Evolutionary conservation across 2,888 invertebrate genomes (phyloP).

Genomic region (Lomographa bimaculata): DNA sequence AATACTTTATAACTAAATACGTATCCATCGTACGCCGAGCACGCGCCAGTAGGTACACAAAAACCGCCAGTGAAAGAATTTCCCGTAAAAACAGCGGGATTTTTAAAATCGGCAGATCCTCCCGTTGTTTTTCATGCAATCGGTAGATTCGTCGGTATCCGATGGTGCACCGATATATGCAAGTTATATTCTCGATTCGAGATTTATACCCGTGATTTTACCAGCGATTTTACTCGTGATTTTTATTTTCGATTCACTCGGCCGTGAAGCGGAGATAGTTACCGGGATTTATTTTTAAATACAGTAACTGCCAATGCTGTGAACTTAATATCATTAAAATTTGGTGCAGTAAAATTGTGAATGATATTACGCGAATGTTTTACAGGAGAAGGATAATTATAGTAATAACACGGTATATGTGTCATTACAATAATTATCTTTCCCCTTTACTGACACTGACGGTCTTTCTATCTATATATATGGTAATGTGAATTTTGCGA

Average conservation of each 20-base stretch:
- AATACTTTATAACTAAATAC: too few relatives aligned
- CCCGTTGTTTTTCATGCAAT: slow-evolving; percentile 13
- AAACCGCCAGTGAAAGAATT: slow-evolving; percentile 1
- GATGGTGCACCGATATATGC: slow-evolving; percentile 22
- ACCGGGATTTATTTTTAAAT: slow-evolving; percentile 22
- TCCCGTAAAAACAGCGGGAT: background rate
- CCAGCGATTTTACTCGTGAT: too few relatives aligned
- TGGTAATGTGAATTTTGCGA: too few relatives aligned
- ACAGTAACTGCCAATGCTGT: slow-evolving; percentile 1
- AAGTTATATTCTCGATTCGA: slow-evolving; percentile 44
- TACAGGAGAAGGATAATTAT: too few relatives aligned
- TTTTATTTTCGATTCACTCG: slow-evolving; percentile 52
- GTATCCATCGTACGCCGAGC: background rate
- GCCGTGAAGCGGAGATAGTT: slow-evolving; percentile 38
- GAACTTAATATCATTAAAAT: too few relatives aligned
- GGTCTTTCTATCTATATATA: too few relatives aligned
- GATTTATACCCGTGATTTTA: slow-evolving; percentile 45
- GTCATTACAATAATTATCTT: too few relatives aligned
- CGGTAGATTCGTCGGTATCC: slow-evolving; percentile 12
- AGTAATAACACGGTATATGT: too few relatives aligned
- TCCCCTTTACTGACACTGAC: too few relatives aligned
- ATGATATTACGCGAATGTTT: too few relatives aligned
- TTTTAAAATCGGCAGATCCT: slow-evolving; percentile 6
- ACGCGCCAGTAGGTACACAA: slow-evolving; percentile 1
- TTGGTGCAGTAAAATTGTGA: too few relatives aligned